These are phyloP conservation scores for Drosophila pseudoobscura DNA, from an alignment of 1,140 invertebrate species.

Conservation along the genomic window DNA sequence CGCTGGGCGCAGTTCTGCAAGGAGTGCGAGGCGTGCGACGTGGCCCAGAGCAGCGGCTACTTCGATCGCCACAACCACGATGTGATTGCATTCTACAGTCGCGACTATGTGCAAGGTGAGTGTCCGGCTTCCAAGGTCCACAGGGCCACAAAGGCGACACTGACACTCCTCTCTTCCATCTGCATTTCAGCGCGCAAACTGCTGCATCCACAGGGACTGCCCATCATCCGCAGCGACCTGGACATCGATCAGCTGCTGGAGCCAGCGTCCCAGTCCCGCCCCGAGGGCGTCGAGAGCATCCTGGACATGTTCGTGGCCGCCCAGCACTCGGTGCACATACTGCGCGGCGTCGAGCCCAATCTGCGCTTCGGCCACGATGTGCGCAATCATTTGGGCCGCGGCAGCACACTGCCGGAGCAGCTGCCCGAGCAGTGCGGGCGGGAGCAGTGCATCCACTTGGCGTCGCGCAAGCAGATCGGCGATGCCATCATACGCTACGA, in stretches of 20 bases:
- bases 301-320: conserved; percentile 82
- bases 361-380: conserved; percentile 72
- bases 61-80: conserved; percentile 90
- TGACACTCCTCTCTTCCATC: neutral
- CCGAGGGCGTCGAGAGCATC: conserved; percentile 64
- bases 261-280: conserved; percentile 34
- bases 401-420: conserved; percentile 33
- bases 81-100: conserved; percentile 91
- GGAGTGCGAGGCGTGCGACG: conserved; percentile 86
- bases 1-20: conserved; percentile 84
- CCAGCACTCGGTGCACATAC: conserved; percentile 74
- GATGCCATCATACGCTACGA: conserved; percentile 81
- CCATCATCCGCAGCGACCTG: conserved; percentile 86
- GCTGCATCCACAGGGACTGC: conserved; percentile 85
- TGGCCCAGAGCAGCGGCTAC: conserved; percentile 91
- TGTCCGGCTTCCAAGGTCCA: conserved; percentile 6
- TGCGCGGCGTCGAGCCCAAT: conserved; percentile 81
- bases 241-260: conserved; percentile 85
- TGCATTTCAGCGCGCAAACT: conserved; percentile 86
- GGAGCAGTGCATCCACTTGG: conserved; percentile 77
- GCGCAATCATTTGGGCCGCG: conserved; percentile 57
- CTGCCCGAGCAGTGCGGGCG: conserved; percentile 35
- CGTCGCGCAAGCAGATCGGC: conserved; percentile 82
- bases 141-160: no score
- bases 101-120: conserved; percentile 90